Percentiles rank a stretch among this genome's conserved stretches.
These are phyloP conservation scores for Hoplostethus atlanticus DNA, from an alignment of 2,797 vertebrate species.

Conservation along the genomic window DNA sequence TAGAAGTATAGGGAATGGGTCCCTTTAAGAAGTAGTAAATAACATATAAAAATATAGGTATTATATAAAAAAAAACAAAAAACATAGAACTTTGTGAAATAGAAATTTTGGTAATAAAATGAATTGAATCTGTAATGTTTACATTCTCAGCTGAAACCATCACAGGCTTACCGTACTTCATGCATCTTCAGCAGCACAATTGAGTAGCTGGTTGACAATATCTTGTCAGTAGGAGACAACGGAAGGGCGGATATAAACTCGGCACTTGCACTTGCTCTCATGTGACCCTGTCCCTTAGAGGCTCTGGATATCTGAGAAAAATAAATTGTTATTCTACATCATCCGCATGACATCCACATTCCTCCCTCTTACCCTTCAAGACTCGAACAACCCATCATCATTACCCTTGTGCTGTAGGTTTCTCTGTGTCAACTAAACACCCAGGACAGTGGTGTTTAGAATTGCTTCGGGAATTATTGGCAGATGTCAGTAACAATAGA, in stretches of 20 bases:
- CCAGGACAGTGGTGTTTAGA: conserved; percentile 10
- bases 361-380: conserved; percentile 15
- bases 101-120: background rate
- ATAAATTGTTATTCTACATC: conserved; percentile 28
- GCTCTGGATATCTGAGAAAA: conserved; percentile 15
- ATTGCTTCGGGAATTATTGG: conserved; percentile 26
- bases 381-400: conserved; percentile 2
- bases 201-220: background rate
- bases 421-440: conserved; percentile 20
- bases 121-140: background rate
- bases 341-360: conserved; percentile 17
- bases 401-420: background rate
- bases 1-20: too few relatives aligned
- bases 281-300: conserved; percentile 6
- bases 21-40: too few relatives aligned
- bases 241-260: conserved; percentile 2
- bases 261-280: conserved; percentile 34
- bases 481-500: conserved; percentile 15
- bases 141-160: conserved; percentile 7
- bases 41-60: background rate
- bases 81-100: background rate
- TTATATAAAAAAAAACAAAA: background rate
- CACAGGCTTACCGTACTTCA: conserved; percentile 32
- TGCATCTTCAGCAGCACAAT: conserved; percentile 14
- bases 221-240: conserved; percentile 7